These are phyloP conservation scores for Eulemur albifrons DNA, from an alignment of 2,797 vertebrate species.

Conservation along the genomic window DNA sequence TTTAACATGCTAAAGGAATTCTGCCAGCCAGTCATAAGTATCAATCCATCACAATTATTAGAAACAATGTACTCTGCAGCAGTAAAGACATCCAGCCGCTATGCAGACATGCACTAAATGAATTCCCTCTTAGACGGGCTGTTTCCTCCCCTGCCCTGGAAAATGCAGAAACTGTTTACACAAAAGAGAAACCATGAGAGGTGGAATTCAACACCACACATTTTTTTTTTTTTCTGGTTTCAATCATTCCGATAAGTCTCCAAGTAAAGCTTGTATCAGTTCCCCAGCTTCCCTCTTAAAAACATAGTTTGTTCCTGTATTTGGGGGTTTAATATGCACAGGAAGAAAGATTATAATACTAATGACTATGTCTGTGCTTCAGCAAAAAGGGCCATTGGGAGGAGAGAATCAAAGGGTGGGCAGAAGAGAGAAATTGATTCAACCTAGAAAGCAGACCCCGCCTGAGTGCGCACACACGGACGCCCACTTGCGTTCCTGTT, in stretches of 20 bases:
- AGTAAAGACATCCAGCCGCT: conserved; percentile 57
- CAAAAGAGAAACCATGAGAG: conserved; percentile 19
- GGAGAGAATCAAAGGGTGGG: not conserved
- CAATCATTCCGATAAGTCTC: conserved; percentile 2
- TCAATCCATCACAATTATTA: conserved; percentile 71
- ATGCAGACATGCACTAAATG: conserved; percentile 18
- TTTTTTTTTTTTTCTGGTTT: not conserved
- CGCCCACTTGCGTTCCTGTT: not conserved
- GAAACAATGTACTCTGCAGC: conserved; percentile 53
- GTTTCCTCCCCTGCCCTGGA: not conserved
- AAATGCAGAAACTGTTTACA: conserved; percentile 46
- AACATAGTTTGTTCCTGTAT: not conserved
- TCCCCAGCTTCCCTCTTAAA: not conserved
- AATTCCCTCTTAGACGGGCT: conserved; percentile 18
- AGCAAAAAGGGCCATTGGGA: not conserved
- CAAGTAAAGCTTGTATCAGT: not conserved
- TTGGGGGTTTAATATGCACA: not conserved
- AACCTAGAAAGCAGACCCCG: not conserved
- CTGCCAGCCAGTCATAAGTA: conserved; percentile 66
- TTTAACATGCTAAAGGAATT: conserved; percentile 59
- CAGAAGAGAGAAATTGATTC: not conserved
- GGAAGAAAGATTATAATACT: not conserved
- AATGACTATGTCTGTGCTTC: not conserved
- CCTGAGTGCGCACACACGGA: not conserved
- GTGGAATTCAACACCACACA: not conserved